Evolutionary conservation across 2,113 vertebrate genomes (phyloP), one percentile per base, ranked within the genome.

Genomic region (Nothoprocta perdicaria): DNA sequence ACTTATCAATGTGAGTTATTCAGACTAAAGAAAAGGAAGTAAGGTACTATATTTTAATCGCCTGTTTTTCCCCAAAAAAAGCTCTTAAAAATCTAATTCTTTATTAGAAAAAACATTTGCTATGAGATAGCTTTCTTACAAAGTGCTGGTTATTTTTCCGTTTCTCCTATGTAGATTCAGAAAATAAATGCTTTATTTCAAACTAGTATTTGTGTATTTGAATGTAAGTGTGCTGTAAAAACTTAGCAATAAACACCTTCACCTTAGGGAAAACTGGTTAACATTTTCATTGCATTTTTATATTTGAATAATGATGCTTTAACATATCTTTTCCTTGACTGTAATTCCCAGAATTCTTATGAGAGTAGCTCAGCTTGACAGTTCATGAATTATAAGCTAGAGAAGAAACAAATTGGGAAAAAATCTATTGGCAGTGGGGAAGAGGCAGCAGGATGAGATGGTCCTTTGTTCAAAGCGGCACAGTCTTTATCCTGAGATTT

Each of bases 261-360:
- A 96, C 80, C 79, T 91, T 80, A 91, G 90, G 95, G 91, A 96
- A 96, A 80, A 46, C 75, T 94, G 63, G 91, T 97, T 97, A 97
- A 94, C 77, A 60, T 94, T 97, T 97, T 93, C 76, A 85, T 95
- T 95, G 88, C 84, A 81, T 95, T 96, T 97, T 96, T 94, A 86
- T 90, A 73, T 96, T 97, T 97, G 95, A 96, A 94, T 96, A 97
- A 96, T 89, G 88, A 94, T 95, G 69, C 60, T 95, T 97, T 95
- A 94, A 94, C 95, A 77, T 94, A 63, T 94, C 84, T 95, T 95
- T 94, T 95, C 89, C 90, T 95, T 95, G 89, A 84, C 71, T 92
- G 61, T 88, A 96, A 95, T 95, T 97, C 86, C 65, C 62, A 38
- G 50, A 94, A 60, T 94, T 58, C 80, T 93, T 97, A 35, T 86